A percentile compares a stretch with the other conserved stretches of the same genome.
These are phyloP conservation scores for Platalea minor DNA, from an alignment of 2,797 vertebrate species.

Conservation along the genomic window DNA sequence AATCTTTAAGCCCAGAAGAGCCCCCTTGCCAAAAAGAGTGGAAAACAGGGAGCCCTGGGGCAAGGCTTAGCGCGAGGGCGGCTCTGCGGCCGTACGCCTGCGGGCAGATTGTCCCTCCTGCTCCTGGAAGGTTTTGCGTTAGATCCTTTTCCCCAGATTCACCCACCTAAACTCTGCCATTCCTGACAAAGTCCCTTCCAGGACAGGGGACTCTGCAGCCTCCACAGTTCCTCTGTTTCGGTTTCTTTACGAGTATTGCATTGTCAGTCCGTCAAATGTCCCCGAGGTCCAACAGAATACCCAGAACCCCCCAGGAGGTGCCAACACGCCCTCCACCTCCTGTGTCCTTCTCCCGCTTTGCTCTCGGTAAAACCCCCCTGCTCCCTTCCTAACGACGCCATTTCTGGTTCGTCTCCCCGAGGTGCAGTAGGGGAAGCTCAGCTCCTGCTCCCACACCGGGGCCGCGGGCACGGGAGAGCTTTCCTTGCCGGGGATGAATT, in stretches of 20 bases:
- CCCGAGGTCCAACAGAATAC: not conserved
- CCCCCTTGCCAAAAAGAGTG: not conserved
- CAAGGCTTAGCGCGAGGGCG: rapidly evolving
- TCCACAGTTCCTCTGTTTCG: not conserved
- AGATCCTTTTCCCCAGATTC: not conserved
- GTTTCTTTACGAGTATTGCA: not conserved
- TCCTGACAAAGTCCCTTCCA: not conserved
- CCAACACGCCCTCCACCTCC: not conserved
- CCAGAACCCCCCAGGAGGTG: rapidly evolving
- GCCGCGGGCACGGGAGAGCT: not conserved
- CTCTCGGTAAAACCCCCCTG: not conserved
- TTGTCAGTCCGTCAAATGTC: rapidly evolving
- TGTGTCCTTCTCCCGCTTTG: not conserved
- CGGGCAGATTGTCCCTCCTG: not conserved
- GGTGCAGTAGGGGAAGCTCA: not conserved
- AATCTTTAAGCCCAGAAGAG: not conserved
- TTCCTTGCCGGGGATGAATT: not conserved
- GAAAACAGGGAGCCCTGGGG: not conserved
- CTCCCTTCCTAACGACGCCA: rapidly evolving
- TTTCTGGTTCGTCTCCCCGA: rapidly evolving
- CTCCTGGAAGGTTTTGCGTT: not conserved
- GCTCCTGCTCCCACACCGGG: rapidly evolving
- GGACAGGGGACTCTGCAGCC: not conserved
- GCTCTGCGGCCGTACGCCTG: not conserved
- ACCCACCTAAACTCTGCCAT: not conserved